Evolutionary conservation across 1,140 invertebrate species (phyloP).

Genomic region (Colletes latitarsis): DNA sequence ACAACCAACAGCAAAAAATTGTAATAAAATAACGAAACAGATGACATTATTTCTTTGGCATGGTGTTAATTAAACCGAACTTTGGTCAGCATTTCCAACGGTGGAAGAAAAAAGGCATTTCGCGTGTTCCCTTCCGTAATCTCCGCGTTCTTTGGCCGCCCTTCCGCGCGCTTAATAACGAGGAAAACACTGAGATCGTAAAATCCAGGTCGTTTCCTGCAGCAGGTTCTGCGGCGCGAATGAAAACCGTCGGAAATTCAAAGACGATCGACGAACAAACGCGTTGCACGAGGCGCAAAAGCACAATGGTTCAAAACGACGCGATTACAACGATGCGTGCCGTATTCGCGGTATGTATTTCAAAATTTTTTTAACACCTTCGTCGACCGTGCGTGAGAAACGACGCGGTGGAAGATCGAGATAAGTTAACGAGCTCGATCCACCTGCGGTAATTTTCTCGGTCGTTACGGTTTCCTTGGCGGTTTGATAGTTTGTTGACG

Average conservation of each 20-base stretch:
- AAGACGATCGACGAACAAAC: slow-evolving; percentile 15
- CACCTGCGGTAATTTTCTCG: slow-evolving; percentile 22
- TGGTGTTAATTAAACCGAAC: background rate
- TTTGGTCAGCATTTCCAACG: background rate
- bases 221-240: background rate
- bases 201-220: slow-evolving; percentile 20
- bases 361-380: slow-evolving; percentile 57
- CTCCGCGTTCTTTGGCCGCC: background rate
- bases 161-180: slow-evolving; percentile 2
- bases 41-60: too few species aligned
- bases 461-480: slow-evolving; percentile 10
- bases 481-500: background rate
- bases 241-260: background rate
- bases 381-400: slow-evolving; percentile 38
- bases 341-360: slow-evolving; percentile 38
- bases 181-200: slow-evolving; percentile 7
- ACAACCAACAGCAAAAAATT: too few species aligned
- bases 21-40: too few species aligned
- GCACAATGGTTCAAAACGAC: background rate
- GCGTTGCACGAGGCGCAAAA: background rate
- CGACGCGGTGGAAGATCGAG: slow-evolving; percentile 41
- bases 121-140: background rate
- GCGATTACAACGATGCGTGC: slow-evolving; percentile 55
- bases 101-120: background rate
- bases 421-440: slow-evolving; percentile 62